These are phyloP conservation scores for Toxostoma redivivum DNA, from an alignment of 2,113 vertebrate species.

Conservation along the genomic window DNA sequence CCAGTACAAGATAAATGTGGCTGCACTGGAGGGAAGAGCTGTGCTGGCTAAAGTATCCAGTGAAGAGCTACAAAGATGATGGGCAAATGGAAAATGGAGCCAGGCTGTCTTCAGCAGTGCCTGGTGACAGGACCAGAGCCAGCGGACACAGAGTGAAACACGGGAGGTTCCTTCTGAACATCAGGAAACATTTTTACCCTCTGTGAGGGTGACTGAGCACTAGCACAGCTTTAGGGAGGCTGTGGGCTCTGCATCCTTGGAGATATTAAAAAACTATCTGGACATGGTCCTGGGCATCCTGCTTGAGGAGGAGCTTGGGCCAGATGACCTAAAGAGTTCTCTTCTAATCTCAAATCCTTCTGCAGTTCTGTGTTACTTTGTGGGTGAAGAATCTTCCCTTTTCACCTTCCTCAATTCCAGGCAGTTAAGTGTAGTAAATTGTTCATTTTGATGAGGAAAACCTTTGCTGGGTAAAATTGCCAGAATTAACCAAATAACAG, in stretches of 20 bases:
- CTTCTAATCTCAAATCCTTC: background rate
- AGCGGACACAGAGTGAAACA: background rate
- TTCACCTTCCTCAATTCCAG: background rate
- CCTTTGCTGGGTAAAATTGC: background rate
- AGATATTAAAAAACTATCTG: fast-evolving
- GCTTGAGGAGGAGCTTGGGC: background rate
- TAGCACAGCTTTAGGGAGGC: background rate
- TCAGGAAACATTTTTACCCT: background rate
- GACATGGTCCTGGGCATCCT: background rate
- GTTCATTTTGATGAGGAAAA: background rate
- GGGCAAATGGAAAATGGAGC: background rate
- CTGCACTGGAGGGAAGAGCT: background rate
- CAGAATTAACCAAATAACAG: background rate
- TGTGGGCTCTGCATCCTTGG: background rate
- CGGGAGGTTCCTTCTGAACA: background rate
- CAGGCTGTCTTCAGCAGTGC: background rate
- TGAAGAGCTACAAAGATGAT: background rate
- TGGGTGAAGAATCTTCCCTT: background rate
- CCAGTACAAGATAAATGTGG: fast-evolving
- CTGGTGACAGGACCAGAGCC: background rate
- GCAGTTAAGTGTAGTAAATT: background rate
- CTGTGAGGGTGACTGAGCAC: background rate
- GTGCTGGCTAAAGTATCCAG: background rate
- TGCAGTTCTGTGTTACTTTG: background rate
- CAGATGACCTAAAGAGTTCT: background rate